Evolutionary conservation across 1,140 invertebrate genomes (phyloP).

Genomic region (Babylonia areolata): DNA sequence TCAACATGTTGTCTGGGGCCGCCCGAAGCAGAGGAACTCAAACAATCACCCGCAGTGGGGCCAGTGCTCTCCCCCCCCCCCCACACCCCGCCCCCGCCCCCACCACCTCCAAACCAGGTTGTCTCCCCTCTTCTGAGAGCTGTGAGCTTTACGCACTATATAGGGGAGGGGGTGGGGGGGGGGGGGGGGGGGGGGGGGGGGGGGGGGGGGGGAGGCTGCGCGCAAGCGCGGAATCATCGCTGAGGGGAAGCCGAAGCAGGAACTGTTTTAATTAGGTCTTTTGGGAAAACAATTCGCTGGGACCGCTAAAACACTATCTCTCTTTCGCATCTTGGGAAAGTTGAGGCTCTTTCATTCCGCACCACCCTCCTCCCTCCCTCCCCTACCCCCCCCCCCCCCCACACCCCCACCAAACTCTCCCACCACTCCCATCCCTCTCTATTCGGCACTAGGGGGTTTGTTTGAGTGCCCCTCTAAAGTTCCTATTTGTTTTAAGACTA

Average conservation of each 20-base stretch:
- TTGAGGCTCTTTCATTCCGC: too few species aligned
- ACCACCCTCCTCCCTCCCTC: too few species aligned
- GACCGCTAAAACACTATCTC: slow-evolving; percentile 16
- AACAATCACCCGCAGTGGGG: not conserved
- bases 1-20: slow-evolving; percentile 19
- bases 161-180: too few species aligned
- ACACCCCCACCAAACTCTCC: too few species aligned
- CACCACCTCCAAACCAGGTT: not conserved
- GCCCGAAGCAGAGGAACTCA: not conserved
- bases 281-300: slow-evolving; percentile 11
- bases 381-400: too few species aligned
- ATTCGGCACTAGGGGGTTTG: not conserved
- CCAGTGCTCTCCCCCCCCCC: too few species aligned
- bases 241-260: not conserved
- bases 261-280: slow-evolving; percentile 28
- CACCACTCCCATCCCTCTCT: too few species aligned
- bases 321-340: not conserved
- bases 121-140: not conserved
- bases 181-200: too few species aligned
- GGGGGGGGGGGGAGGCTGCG: too few species aligned
- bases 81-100: too few species aligned
- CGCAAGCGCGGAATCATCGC: not conserved
- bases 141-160: too few species aligned
- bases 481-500: slow-evolving; percentile 27
- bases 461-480: slow-evolving; percentile 24